Evolutionary conservation across 2,888 invertebrate genomes (phyloP), one percentile per base, ranked within the genome.

Genomic region (Drosophila trichaetosa): DNA sequence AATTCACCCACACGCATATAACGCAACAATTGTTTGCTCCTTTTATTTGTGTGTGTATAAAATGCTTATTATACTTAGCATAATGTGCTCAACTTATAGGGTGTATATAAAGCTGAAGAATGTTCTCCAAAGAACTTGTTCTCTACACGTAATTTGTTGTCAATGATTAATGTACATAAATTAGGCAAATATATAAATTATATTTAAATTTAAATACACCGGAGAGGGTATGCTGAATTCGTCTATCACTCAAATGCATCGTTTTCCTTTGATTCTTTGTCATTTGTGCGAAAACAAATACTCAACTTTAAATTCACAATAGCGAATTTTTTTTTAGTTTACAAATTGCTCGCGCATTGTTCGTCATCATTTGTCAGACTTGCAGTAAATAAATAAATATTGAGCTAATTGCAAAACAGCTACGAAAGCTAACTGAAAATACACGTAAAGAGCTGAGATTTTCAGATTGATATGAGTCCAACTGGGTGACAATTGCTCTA

Each of bases 401-500:
- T 36, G 34, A 42, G 58, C 38, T 48, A 61, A 65, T 62, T 54
- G 38, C 52, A 66, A 34, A 56, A 68, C 10, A 36, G 65, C 29
- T 24, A 53, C 16, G 7, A 33, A 49, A 34, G 29, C 21, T 21
- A 29, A 24, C 16, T 34, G 13, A 33, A n/a, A n/a, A 62, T 13
- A 33, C 18, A 31, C 11, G 21, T 21, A 40, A 31, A 56, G 10
- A 29, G 18, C 24, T n/a, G 38, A 46, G 36, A 63, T 48, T 21
- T 18, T 24, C 10, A 18, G 49, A 62, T 31, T 51, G 46, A 51
- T 27, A 53, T 67, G 27, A 18, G 60, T 29, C 57, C 64, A 72
- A 67, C 64, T 72, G 53, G 51, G 36, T 58, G 53, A 79, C 57
- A 77, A 63, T 76, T 75, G 52, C 33, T 40, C 16, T 38, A 63